Evolutionary conservation across 1,140 invertebrate species (phyloP).

Genomic region (Lepidotrigona ventralis): DNA sequence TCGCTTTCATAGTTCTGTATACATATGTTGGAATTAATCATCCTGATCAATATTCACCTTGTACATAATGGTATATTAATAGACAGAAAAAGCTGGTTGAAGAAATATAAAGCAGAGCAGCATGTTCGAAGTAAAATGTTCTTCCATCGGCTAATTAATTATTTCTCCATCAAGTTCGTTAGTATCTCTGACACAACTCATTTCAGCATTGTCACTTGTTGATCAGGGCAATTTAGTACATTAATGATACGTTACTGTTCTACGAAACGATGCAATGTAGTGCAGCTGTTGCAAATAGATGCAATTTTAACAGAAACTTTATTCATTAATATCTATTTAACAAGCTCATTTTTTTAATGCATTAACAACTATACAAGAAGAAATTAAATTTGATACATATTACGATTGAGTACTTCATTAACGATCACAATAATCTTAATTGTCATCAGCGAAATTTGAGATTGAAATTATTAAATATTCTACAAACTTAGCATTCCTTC

Average conservation of each 20-base stretch:
- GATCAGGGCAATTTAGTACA: not conserved
- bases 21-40: not conserved
- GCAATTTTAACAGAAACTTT: not conserved
- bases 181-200: too few relatives aligned
- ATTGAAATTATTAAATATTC: not conserved
- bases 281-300: not conserved
- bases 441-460: not conserved
- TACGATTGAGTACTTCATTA: not conserved
- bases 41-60: not conserved
- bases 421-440: not conserved
- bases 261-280: not conserved
- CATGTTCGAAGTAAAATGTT: not conserved
- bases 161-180: not conserved
- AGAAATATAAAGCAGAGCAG: not conserved
- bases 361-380: not conserved
- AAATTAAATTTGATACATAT: not conserved
- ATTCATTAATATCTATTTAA: not conserved
- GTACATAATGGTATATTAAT: not conserved
- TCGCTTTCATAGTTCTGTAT: not conserved
- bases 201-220: constrained; percentile 6
- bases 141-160: not conserved
- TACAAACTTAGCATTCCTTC: not conserved
- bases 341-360: not conserved
- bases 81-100: not conserved
- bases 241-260: not conserved